Base-by-base conservation (phyloP, 2,888 invertebrate genomes). In the Disparrhopalites patrizii region DNA sequence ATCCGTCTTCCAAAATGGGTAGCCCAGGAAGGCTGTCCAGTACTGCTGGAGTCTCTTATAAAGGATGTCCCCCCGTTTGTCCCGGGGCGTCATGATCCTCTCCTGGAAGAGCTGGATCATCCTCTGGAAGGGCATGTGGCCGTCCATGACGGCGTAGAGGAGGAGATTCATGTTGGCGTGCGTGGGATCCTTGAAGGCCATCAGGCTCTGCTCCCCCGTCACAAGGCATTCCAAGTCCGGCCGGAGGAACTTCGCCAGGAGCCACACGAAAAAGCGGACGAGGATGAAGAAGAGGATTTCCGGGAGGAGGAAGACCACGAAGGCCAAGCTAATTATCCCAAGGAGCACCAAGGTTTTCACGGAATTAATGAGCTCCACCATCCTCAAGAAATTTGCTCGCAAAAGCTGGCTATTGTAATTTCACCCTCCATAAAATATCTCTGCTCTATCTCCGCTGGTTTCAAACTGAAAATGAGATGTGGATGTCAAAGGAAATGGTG, bases 1-100 rank as follows among this genome's bases (percentile, higher is more conserved):
- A 30, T 47, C 43, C 60, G 38, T 38, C 27, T 47, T 43, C 60
- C 60, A 60, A 23, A 60, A 60, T 5, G 25, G 38, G 40, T 47
- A 60, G 1, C 40, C 40, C 10, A 27, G 10, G 30, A 60, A 60
- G 2, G 40, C 30, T 3, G 43, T 43, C 31, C 43, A 43, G 28
- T 18, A 43, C 20, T 60, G 60, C 2, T 28, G 47, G 10, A 60
- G 43, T n/a, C 38, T 23, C 20, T 36, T 23, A 28, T 40, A 60
- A 8, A 40, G 23, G 18, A 47, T 10, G 18, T 54, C 31, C 3
- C 47, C 47, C 8, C 20, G 10, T 47, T 47, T 47, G 7, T 8
- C 20, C 13, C 25, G 23, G 7, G 23, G 10, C 10, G 10, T 8
- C 23, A 20, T 7, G 7, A 47, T n/a, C 3, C 47, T 20, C 23